A percentile compares a stretch with the other conserved stretches of the same genome.
phyloP scores from a whole-genome alignment of 2,797 vertebrate genomes.

The Hippopotamyrus pictus region DNA sequence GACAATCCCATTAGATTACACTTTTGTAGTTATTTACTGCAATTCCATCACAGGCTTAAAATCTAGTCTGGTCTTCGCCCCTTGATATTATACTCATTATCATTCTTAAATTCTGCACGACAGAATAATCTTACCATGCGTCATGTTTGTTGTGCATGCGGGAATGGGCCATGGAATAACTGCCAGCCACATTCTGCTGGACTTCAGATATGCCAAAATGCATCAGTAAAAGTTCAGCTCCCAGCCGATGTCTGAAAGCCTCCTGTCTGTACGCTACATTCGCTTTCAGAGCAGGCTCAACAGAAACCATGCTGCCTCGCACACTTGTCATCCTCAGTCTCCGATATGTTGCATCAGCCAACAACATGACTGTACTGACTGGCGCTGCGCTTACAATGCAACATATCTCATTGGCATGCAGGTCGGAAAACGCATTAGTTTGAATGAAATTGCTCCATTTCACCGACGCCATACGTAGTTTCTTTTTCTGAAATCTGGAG shows the following conservation, averaged over 20 bases:
- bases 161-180: slow-evolving; percentile 10
- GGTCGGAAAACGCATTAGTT: slow-evolving; percentile 7
- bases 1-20: background rate
- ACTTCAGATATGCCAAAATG: slow-evolving; percentile 30
- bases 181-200: slow-evolving; percentile 16
- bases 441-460: slow-evolving; percentile 32
- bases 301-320: slow-evolving; percentile 39
- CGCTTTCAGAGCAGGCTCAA: slow-evolving; percentile 28
- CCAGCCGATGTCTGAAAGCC: background rate
- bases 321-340: slow-evolving; percentile 17
- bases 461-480: slow-evolving; percentile 8
- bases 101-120: background rate
- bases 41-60: slow-evolving; percentile 4
- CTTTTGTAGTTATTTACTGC: background rate
- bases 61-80: slow-evolving; percentile 23
- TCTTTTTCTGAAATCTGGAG: slow-evolving; percentile 27
- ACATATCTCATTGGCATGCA: slow-evolving; percentile 44
- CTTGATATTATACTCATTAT: background rate
- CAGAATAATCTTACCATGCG: slow-evolving; percentile 24
- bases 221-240: slow-evolving; percentile 2
- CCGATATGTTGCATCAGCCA: slow-evolving; percentile 29
- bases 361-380: background rate
- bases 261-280: slow-evolving; percentile 27
- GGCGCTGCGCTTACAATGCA: slow-evolving; percentile 33
- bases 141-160: slow-evolving; percentile 22